A percentile compares a stretch with the other conserved stretches of the same genome.
These are phyloP conservation scores for Cephus rjabovi DNA, from an alignment of 2,888 invertebrate genomes.

Conservation along the genomic window DNA sequence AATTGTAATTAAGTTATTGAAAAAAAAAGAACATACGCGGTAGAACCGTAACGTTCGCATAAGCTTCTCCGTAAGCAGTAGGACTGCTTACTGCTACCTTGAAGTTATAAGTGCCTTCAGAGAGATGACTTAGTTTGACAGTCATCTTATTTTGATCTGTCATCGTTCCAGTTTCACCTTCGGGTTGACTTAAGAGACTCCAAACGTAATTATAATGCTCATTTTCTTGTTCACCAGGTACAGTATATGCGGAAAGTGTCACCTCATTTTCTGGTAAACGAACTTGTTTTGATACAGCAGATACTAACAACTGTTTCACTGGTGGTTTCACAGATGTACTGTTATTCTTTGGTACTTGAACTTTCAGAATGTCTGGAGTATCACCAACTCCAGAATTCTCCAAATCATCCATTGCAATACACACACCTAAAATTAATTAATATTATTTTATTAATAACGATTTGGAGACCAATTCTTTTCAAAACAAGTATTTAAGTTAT, in stretches of 20 bases:
- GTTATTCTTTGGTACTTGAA: constrained; percentile 24
- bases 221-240: constrained; percentile 80
- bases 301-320: constrained; percentile 78
- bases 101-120: constrained; percentile 89
- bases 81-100: constrained; percentile 87
- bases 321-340: constrained; percentile 67
- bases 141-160: constrained; percentile 86
- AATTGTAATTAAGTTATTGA: neutral
- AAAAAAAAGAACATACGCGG: constrained; percentile 69
- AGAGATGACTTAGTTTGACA: constrained; percentile 84
- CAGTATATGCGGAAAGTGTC: constrained; percentile 83
- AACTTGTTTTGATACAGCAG: constrained; percentile 82
- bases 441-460: neutral
- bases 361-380: constrained; percentile 39
- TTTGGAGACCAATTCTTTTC: constrained; percentile 1
- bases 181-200: constrained; percentile 87
- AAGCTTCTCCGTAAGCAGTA: constrained; percentile 81
- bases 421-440: constrained; percentile 41
- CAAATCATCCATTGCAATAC: constrained; percentile 37
- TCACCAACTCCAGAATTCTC: constrained; percentile 37
- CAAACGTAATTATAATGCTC: constrained; percentile 89
- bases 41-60: constrained; percentile 90
- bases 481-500: neutral
- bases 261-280: constrained; percentile 87
- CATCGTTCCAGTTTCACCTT: constrained; percentile 81